phyloP scores from a whole-genome alignment of 2,888 invertebrate species.

The Ecliptopera silaceata region DNA sequence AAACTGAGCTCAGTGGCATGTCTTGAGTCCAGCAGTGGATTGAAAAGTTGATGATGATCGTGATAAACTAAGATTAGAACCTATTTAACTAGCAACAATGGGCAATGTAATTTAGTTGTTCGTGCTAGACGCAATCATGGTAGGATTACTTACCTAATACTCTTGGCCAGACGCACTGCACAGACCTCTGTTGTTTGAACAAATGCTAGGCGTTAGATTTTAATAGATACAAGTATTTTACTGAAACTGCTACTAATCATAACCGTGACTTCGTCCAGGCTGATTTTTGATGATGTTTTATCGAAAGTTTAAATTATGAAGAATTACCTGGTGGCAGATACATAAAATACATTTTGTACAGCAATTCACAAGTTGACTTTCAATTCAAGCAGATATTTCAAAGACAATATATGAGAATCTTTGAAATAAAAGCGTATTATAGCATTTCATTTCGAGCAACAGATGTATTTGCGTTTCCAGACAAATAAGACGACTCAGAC shows the following conservation, averaged over 20 bases:
- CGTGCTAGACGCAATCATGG: constrained; percentile 6
- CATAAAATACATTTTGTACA: too few relatives aligned
- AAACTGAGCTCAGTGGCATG: too few relatives aligned
- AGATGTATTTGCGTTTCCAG: constrained; percentile 22
- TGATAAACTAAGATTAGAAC: too few relatives aligned
- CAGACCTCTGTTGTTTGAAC: constrained; percentile 5
- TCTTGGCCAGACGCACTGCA: constrained; percentile 1
- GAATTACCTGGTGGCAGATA: too few relatives aligned
- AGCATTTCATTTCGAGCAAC: constrained; percentile 19
- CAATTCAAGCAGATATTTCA: too few relatives aligned
- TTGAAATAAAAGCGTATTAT: not conserved
- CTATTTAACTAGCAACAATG: not conserved
- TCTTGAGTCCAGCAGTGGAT: too few relatives aligned
- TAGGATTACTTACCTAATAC: constrained; percentile 7
- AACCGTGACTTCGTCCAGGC: too few relatives aligned
- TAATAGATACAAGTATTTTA: too few relatives aligned
- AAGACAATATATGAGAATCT: not conserved
- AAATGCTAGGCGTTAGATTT: not conserved
- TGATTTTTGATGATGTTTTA: not conserved
- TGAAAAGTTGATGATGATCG: too few relatives aligned
- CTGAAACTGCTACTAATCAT: too few relatives aligned
- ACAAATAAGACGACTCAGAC: constrained; percentile 1
- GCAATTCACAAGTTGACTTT: too few relatives aligned
- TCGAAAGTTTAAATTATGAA: too few relatives aligned
- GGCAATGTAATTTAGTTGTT: constrained; percentile 10